Percentiles rank a stretch among this genome's conserved stretches.
phyloP scores from a whole-genome alignment of 1,140 invertebrate genomes.

The Sycophaga agraensis region DNA sequence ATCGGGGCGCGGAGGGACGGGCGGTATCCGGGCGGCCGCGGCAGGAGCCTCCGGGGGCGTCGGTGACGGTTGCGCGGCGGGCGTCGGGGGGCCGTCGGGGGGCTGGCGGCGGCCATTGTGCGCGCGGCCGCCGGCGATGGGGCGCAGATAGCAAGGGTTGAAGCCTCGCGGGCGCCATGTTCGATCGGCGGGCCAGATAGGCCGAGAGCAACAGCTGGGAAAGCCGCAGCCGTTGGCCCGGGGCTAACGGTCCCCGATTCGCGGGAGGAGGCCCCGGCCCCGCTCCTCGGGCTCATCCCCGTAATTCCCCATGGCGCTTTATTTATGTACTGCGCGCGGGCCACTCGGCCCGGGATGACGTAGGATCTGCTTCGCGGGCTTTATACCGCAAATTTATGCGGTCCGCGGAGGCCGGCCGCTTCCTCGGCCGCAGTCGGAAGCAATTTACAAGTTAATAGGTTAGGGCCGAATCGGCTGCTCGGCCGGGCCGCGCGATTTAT shows the following conservation, averaged over 20 bases:
- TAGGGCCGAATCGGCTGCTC: not conserved
- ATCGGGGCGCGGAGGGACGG: not conserved
- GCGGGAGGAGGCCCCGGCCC: not conserved
- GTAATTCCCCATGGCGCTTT: constrained; percentile 19
- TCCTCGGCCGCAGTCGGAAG: constrained; percentile 25
- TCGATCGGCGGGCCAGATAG: constrained; percentile 50
- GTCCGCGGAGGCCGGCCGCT: not conserved
- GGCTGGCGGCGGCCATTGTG: too few relatives aligned
- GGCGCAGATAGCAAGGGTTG: constrained; percentile 55
- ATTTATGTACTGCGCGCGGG: constrained; percentile 17
- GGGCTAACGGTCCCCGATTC: too few relatives aligned
- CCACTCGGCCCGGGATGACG: not conserved
- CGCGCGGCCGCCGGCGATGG: constrained; percentile 33
- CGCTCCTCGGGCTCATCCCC: not conserved
- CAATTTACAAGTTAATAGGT: constrained; percentile 31
- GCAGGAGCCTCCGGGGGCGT: constrained; percentile 44
- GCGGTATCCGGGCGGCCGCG: not conserved
- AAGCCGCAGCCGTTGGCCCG: too few relatives aligned
- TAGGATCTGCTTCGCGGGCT: not conserved
- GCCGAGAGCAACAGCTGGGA: constrained; percentile 48
- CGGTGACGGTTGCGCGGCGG: constrained; percentile 33
- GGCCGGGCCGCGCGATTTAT: too few relatives aligned
- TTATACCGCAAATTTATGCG: constrained; percentile 26
- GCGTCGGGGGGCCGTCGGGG: too few relatives aligned
- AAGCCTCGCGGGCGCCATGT: constrained; percentile 45